Evolutionary conservation across 2,113 vertebrate genomes (phyloP), one percentile per base, ranked within the genome.

Genomic region (Corythornis madagascariensis): DNA sequence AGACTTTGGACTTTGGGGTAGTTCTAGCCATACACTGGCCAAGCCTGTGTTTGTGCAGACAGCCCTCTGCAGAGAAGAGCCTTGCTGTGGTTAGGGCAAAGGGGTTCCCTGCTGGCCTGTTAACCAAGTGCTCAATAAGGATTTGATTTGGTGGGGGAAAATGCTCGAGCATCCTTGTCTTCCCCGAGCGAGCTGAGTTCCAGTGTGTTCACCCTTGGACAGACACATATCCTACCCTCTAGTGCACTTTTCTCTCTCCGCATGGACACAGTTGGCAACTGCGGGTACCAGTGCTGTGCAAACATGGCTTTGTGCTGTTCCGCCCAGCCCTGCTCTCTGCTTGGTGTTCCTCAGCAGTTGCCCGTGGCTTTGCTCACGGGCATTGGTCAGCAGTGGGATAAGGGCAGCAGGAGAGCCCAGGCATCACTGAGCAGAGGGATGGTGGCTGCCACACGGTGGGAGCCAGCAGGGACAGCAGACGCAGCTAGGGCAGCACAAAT

Each of bases 171-270:
- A 12, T 90, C 64, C 64, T 86, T 56, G 69, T 80, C 70, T 95
- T 92, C 83, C 81, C 76, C 2, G 2, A 17, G 33, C 28, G 61
- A 91, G 57, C 77, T 42, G 61, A 63, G 69, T 63, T 74, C 88
- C 47, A 43, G 26, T 45, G 40, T 79, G 42, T 76, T 85, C 45
- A 17, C 35, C 8, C 60, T 42, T 31, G 43, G 74, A 40, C 63
- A 48, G 74, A 92, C 57, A 59, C 77, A 45, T 92, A 80, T 90
- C 86, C 84, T 59, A 35, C 67, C 40, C 48, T 89, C 57, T 19
- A 45, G 83, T n/a, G 93, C 95, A 96, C 96, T 96, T 96, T 89
- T 20, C 50, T 92, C 50, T 94, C 48, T 72, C 84, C 72, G 79
- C 85, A 35, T 4, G 9, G 67, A 57, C 50, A 31, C 0, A 0